These are phyloP conservation scores for Ochotona princeps DNA, from an alignment of 2,113 vertebrate species.

Conservation along the genomic window DNA sequence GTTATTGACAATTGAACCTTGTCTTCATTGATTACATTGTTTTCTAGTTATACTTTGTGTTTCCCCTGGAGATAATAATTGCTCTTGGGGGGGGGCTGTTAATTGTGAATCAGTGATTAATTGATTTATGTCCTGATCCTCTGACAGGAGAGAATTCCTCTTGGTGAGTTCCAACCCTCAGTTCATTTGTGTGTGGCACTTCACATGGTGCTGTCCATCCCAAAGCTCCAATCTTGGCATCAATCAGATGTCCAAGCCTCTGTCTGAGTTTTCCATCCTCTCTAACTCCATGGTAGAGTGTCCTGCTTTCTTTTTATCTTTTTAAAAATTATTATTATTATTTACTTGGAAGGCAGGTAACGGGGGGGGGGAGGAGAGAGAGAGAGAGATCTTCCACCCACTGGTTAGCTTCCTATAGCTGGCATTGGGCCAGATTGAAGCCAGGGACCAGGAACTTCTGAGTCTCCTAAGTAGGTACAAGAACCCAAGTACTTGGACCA, in stretches of 20 bases:
- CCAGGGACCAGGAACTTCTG: no score
- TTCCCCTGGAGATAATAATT: conserved; percentile 17
- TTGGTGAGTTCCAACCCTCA: neutral
- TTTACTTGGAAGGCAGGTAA: no score
- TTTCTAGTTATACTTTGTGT: conserved; percentile 7
- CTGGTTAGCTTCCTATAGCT: no score
- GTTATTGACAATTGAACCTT: neutral
- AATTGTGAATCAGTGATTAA: neutral
- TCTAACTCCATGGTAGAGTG: no score
- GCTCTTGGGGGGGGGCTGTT: neutral
- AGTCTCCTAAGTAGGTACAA: no score
- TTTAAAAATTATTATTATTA: no score
- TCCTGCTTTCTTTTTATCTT: no score
- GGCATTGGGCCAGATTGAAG: no score
- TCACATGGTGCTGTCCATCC: neutral
- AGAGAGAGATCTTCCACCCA: no score
- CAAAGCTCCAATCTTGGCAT: neutral
- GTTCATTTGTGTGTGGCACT: neutral
- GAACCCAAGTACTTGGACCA: no score
- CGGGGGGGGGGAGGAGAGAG: no score
- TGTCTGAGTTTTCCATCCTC: neutral
- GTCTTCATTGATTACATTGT: neutral
- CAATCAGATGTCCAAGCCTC: neutral
- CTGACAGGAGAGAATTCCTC: neutral
- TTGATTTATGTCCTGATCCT: neutral